These are phyloP conservation scores for Pterocles burchelli DNA, from an alignment of 2,113 vertebrate species.

Conservation along the genomic window DNA sequence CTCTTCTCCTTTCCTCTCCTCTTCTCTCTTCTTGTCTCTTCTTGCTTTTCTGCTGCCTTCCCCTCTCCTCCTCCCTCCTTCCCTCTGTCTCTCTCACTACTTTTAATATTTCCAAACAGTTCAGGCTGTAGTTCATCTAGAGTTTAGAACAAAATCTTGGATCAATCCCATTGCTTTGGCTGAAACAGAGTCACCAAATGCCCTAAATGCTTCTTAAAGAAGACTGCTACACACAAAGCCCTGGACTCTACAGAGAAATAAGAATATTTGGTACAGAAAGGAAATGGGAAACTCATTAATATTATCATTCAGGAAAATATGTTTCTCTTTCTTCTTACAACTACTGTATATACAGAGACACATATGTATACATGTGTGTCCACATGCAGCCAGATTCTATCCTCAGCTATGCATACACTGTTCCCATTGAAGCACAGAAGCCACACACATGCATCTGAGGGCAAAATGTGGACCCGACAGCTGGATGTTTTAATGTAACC, in stretches of 20 bases:
- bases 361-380: no score
- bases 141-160: neutral
- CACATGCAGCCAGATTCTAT: neutral
- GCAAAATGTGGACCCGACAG: neutral
- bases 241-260: neutral
- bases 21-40: neutral
- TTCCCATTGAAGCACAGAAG: neutral
- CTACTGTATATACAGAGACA: neutral
- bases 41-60: no score
- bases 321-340: neutral
- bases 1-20: no score
- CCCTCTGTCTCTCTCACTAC: neutral
- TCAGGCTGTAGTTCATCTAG: neutral
- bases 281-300: neutral
- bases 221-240: neutral
- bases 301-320: neutral
- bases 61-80: neutral
- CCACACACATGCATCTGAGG: neutral
- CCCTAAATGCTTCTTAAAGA: neutral
- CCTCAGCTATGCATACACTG: neutral
- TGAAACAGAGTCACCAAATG: neutral
- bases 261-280: neutral
- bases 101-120: neutral
- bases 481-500: neutral
- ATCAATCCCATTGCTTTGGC: neutral